phyloP scores from a whole-genome alignment of 2,113 vertebrate species.

The Rhodinocichla rosea region DNA sequence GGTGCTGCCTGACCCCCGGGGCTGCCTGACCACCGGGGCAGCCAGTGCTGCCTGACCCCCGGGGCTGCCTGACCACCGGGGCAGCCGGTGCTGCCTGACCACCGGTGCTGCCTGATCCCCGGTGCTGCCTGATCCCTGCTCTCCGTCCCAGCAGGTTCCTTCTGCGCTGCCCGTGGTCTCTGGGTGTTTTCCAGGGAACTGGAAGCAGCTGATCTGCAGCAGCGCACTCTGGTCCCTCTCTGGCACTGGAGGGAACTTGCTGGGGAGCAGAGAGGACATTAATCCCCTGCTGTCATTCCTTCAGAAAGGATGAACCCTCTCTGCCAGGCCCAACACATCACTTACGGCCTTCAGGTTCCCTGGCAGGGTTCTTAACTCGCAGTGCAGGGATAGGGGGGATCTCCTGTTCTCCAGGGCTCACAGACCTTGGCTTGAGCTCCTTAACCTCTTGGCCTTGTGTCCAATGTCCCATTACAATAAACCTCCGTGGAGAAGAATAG shows the following conservation, averaged over 20 bases:
- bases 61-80: no score
- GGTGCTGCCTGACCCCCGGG: no score
- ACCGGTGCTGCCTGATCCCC: no score
- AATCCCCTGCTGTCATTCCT: not conserved
- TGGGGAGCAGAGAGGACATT: not conserved
- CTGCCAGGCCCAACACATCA: not conserved
- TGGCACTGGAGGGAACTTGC: not conserved
- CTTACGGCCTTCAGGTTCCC: accelerated
- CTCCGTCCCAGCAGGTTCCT: not conserved
- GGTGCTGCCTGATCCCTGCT: not conserved
- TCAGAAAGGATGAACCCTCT: not conserved
- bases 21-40: no score
- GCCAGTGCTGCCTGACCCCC: no score
- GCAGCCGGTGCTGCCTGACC: no score
- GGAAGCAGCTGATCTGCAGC: not conserved
- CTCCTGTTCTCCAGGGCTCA: not conserved
- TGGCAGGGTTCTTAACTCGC: accelerated
- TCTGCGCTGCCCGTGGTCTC: not conserved
- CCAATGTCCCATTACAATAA: accelerated
- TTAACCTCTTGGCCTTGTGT: not conserved
- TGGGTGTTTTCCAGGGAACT: not conserved
- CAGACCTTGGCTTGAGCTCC: not conserved
- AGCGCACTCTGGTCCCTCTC: not conserved
- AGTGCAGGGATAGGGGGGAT: accelerated
- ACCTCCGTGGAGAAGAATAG: not conserved